Evolutionary conservation across 2,888 invertebrate species (phyloP).

Genomic region (Griposia aprilina): DNA sequence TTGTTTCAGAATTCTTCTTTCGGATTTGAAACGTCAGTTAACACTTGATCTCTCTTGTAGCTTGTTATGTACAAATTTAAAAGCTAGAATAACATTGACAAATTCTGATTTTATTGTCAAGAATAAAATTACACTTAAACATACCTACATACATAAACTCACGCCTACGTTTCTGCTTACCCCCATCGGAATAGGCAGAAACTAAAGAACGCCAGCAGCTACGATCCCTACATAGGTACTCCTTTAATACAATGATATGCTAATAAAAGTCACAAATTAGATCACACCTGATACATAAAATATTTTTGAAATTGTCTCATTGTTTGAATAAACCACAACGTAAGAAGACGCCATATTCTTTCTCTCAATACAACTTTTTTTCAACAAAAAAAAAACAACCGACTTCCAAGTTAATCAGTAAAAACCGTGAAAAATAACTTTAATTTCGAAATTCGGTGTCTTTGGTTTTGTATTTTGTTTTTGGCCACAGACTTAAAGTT

Average conservation of each 20-base stretch:
- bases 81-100: constrained; percentile 6
- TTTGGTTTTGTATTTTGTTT: too few species aligned
- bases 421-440: too few species aligned
- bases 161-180: background rate
- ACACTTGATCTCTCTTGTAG: constrained; percentile 47
- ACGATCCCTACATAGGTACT: too few species aligned
- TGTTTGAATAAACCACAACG: background rate
- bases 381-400: too few species aligned
- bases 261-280: constrained; percentile 5
- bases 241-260: background rate
- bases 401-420: too few species aligned
- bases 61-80: constrained; percentile 27
- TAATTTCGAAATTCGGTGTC: too few species aligned
- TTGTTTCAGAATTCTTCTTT: background rate
- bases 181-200: background rate
- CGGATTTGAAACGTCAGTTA: constrained; percentile 55
- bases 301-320: background rate
- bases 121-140: background rate
- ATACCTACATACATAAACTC: background rate
- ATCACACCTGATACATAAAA: constrained; percentile 11
- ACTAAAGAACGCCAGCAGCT: background rate
- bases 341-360: background rate
- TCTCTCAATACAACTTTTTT: too few species aligned
- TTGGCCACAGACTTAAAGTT: too few species aligned
- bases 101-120: constrained; percentile 7